phyloP scores from a whole-genome alignment of 2,797 vertebrate genomes.

The Dendrocincla fuliginosa region DNA sequence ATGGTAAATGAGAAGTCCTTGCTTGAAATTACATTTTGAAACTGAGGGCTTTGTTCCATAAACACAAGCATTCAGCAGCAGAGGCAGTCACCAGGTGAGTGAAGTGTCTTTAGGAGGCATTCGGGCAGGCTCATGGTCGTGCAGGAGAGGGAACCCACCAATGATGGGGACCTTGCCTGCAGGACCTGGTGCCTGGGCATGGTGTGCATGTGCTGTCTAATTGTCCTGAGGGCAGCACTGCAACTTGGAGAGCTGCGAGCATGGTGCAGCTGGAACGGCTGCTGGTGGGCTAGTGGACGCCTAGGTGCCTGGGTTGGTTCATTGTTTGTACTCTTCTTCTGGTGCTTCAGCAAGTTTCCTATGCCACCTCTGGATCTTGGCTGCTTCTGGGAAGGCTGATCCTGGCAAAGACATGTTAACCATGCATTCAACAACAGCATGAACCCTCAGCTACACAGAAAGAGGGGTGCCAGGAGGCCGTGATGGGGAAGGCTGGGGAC shows the following conservation, averaged over 20 bases:
- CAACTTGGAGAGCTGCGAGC: neutral
- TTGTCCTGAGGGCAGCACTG: neutral
- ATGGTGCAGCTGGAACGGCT: no score
- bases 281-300: neutral
- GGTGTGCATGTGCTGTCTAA: neutral
- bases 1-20: neutral
- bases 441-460: neutral
- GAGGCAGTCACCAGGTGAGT: neutral
- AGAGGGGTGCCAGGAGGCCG: neutral
- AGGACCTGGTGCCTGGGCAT: neutral
- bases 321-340: neutral
- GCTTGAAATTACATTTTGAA: neutral
- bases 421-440: neutral
- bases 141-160: neutral
- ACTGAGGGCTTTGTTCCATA: neutral
- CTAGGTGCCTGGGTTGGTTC: neutral
- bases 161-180: rapidly evolving
- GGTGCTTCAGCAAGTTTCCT: neutral
- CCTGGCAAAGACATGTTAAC: neutral
- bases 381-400: neutral
- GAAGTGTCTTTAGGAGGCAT: neutral
- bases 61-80: neutral
- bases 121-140: neutral
- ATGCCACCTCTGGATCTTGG: neutral
- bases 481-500: neutral